Evolutionary conservation across 53 echinoderm and acorn worm species (phyloP), one percentile per base, ranked within the genome.

Genomic region (Paelopatides confundens): DNA sequence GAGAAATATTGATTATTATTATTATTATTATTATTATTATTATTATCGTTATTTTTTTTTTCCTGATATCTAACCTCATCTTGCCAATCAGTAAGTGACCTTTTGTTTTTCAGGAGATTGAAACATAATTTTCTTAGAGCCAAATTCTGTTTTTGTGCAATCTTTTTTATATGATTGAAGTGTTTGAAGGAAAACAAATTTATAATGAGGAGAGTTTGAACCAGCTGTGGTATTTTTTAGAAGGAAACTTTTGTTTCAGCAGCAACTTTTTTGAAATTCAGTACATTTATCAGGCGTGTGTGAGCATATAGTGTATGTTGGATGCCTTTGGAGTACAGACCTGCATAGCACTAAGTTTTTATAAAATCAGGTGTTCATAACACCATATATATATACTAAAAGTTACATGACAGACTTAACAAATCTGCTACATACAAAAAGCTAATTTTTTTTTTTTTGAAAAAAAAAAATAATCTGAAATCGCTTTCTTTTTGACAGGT

Each of bases 31-130:
- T 23, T n/a, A 58, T 58, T 58, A 74, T 74, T 74, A 54, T 54
- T 18, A 15, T 53, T 53, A 4, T 3, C 7, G 4, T 67, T 67
- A 12, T 67, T 50, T 79, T 79, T 26, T 63, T 83, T 83, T 63
- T 64, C 65, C 84, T 83, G 63, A 83, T 83, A 37, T 83, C 63
- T 83, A 83, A 83, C 84, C 84, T 83, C 84, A 83, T 83, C 84
- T 83, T 83, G 84, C 84, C 84, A 83, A 83, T 83, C 84, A 83
- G 84, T 83, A 83, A 83, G 84, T 83, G 84, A 83, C 84, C 84
- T 83, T 83, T 83, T 83, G 84, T 83, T 83, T 83, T 83, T 83
- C 84, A 83, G 84, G 84, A 83, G 84, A 83, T 83, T 83, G 39
- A 79, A 64, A 83, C 84, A 83, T 83, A 65, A 83, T 83, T 83